Evolutionary conservation across 1,140 invertebrate genomes (phyloP).

Genomic region (Hypsibius dujardini): DNA sequence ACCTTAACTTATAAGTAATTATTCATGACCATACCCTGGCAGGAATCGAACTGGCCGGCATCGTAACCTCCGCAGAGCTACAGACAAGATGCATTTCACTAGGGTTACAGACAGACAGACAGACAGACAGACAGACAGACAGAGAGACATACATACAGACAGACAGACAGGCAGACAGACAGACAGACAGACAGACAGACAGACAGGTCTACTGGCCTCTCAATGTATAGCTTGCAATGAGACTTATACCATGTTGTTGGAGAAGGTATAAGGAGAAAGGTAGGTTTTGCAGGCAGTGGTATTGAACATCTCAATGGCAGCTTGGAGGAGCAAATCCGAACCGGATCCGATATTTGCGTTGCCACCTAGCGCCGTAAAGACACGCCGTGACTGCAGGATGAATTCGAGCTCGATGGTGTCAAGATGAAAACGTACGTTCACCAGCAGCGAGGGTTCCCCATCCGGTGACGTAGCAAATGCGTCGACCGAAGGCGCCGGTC

Average conservation of each 20-base stretch:
- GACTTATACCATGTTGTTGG: neutral
- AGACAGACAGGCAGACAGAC: too few species aligned
- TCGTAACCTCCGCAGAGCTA: conserved; percentile 5
- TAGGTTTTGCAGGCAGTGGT: neutral
- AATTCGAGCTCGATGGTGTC: neutral
- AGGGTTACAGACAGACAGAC: too few species aligned
- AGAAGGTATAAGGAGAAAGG: neutral
- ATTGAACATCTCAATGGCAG: neutral
- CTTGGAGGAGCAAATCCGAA: neutral
- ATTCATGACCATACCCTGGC: neutral
- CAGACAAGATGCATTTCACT: neutral
- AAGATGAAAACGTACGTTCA: neutral
- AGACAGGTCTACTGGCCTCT: too few species aligned
- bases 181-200: too few species aligned
- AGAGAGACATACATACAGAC: too few species aligned
- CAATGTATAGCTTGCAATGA: too few species aligned
- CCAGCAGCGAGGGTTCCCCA: neutral
- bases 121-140: too few species aligned
- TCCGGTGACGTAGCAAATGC: neutral
- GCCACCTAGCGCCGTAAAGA: neutral
- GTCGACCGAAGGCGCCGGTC: neutral
- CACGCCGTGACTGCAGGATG: neutral
- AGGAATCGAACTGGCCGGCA: neutral
- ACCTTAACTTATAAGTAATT: neutral
- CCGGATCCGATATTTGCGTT: neutral